Evolutionary conservation across 92 coral and sea anemone species (phyloP).

Genomic region (Phenganax subtilis): DNA sequence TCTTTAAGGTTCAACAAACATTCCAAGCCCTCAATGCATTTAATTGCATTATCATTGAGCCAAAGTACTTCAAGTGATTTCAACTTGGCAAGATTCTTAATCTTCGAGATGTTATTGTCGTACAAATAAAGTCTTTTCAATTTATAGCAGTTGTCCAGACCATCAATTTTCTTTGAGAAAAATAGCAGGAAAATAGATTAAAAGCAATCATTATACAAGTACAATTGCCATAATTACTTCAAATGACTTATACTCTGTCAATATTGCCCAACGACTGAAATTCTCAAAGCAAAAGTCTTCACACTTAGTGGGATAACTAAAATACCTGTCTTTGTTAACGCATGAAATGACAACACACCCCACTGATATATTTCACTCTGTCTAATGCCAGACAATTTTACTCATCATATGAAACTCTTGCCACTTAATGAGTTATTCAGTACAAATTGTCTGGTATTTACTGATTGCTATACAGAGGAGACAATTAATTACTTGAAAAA

Average conservation of each 20-base stretch:
- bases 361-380: too few species aligned
- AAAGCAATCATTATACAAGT: not conserved
- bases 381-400: too few species aligned
- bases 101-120: constrained; percentile 74
- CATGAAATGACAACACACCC: too few species aligned
- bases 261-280: too few species aligned
- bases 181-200: not conserved
- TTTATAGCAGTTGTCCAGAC: constrained; percentile 63
- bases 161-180: constrained; percentile 58
- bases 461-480: too few species aligned
- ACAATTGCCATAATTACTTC: not conserved
- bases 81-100: constrained; percentile 72
- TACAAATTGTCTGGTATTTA: not conserved
- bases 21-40: constrained; percentile 72
- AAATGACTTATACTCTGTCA: not conserved
- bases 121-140: constrained; percentile 68
- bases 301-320: too few species aligned
- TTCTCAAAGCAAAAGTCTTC: too few species aligned
- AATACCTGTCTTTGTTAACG: too few species aligned
- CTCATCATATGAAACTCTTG: too few species aligned
- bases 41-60: constrained; percentile 67
- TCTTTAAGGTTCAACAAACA: constrained; percentile 53
- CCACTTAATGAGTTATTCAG: too few species aligned
- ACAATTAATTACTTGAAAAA: too few species aligned
- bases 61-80: constrained; percentile 64